Evolutionary conservation across 2,797 vertebrate genomes (phyloP).

Genomic region (Pangasius sanitwongsei): DNA sequence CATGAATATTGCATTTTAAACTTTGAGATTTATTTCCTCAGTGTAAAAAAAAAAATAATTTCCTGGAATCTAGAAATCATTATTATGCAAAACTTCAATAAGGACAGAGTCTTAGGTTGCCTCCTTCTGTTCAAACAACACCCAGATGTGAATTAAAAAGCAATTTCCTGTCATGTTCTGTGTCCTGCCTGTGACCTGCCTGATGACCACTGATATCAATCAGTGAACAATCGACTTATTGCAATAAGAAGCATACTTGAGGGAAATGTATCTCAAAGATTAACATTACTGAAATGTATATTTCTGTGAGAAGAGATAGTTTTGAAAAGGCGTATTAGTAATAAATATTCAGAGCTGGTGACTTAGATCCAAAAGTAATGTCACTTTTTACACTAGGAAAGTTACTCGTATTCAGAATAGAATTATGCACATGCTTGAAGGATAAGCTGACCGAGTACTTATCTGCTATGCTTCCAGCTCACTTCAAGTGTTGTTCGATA

Average conservation of each 20-base stretch:
- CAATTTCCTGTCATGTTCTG: not conserved
- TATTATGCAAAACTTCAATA: no score
- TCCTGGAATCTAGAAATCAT: not conserved
- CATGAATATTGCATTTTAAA: not conserved
- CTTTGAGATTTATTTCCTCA: not conserved
- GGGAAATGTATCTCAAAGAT: not conserved
- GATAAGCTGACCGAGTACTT: not conserved
- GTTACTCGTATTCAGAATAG: not conserved
- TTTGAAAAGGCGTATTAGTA: not conserved
- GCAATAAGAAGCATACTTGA: no score
- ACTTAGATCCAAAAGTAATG: not conserved
- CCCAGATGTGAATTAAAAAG: not conserved
- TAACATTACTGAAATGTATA: not conserved
- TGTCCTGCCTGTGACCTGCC: no score
- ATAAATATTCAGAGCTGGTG: not conserved
- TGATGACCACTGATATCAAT: not conserved
- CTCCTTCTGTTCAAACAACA: not conserved
- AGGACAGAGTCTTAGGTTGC: not conserved
- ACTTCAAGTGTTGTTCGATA: not conserved
- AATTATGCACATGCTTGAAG: not conserved
- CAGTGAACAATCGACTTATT: not conserved
- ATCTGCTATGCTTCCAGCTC: not conserved
- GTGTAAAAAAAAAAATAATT: no score
- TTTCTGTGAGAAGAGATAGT: not conserved
- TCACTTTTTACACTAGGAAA: not conserved